Evolutionary conservation across 2,113 vertebrate species (phyloP).

Genomic region (Ramphastos sulfuratus): DNA sequence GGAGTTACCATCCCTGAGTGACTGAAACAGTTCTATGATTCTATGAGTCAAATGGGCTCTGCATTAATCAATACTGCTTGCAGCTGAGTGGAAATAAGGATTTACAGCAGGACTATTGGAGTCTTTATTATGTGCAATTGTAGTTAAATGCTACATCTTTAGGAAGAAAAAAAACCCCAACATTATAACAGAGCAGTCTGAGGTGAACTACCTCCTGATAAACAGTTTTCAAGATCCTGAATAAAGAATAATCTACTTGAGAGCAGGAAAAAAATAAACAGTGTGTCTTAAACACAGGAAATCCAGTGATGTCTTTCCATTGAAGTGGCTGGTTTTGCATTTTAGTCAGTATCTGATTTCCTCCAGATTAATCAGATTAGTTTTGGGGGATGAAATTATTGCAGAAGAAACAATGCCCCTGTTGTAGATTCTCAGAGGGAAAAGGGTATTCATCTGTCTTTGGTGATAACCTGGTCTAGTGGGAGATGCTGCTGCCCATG

Average conservation of each 20-base stretch:
- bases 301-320: not conserved
- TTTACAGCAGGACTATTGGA: not conserved
- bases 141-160: not conserved
- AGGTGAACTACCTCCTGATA: not conserved
- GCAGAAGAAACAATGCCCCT: not conserved
- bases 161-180: not conserved
- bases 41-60: not conserved
- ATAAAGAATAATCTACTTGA: not conserved
- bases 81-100: not conserved
- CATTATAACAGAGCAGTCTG: not conserved
- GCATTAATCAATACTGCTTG: not conserved
- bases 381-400: not conserved
- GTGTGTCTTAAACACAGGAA: not conserved
- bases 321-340: not conserved
- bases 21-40: too few species aligned
- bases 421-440: not conserved
- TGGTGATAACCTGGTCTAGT: not conserved
- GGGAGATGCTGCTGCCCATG: not conserved
- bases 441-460: not conserved
- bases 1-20: too few species aligned
- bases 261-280: not conserved
- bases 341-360: conserved; percentile 46
- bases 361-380: conserved; percentile 20
- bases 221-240: not conserved
- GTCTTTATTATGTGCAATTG: not conserved